Evolutionary conservation across 2,797 vertebrate genomes (phyloP).

Genomic region (Fistularia tabacaria): DNA sequence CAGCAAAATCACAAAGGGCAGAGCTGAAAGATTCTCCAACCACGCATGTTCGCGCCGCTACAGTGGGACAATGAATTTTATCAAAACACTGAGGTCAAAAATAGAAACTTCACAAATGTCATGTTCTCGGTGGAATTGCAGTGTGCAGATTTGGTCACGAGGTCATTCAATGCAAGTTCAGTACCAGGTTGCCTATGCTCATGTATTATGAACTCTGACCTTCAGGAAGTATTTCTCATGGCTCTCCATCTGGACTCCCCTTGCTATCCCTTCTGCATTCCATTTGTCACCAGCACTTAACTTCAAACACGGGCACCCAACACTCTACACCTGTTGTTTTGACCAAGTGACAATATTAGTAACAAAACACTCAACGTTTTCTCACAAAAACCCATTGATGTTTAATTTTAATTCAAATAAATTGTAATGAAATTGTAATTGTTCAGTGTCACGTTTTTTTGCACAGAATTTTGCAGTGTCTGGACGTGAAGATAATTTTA

Average conservation of each 20-base stretch:
- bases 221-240: constrained; percentile 51
- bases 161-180: constrained; percentile 23
- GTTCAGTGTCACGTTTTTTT: too few species aligned
- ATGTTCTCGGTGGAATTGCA: constrained; percentile 24
- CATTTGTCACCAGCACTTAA: constrained; percentile 30
- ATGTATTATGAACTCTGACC: constrained; percentile 32
- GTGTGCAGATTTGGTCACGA: constrained; percentile 10
- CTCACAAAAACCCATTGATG: neutral
- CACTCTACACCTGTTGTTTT: constrained; percentile 63
- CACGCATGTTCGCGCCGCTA: constrained; percentile 12
- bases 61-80: constrained; percentile 35
- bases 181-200: constrained; percentile 13
- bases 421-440: too few species aligned
- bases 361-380: neutral
- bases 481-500: too few species aligned
- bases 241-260: constrained; percentile 19
- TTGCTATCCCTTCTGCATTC: constrained; percentile 19
- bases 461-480: too few species aligned
- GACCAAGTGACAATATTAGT: constrained; percentile 24
- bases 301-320: constrained; percentile 23
- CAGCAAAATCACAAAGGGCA: constrained; percentile 17
- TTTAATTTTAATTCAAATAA: constrained; percentile 23
- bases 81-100: constrained; percentile 27
- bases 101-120: constrained; percentile 15
- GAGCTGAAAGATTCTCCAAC: neutral